phyloP scores from a whole-genome alignment of 2,113 vertebrate genomes.

The Gopherus evgoodei region DNA sequence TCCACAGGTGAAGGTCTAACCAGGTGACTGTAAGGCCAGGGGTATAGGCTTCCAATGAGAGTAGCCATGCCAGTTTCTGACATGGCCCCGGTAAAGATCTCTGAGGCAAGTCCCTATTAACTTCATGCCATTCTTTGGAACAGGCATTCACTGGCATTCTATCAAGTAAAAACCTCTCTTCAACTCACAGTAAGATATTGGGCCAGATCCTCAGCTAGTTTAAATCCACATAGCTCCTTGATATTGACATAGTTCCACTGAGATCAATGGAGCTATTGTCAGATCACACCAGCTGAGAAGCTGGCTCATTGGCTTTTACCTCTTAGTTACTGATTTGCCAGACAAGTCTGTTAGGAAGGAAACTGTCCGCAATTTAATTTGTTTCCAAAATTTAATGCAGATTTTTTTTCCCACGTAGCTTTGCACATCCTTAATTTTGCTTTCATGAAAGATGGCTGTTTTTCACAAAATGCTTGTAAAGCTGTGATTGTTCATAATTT shows the following conservation, averaged over 20 bases:
- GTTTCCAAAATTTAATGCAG: not conserved
- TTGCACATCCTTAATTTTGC: slow-evolving; percentile 32
- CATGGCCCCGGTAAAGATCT: not conserved
- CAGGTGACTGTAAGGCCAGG: not conserved
- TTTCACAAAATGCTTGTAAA: slow-evolving; percentile 36
- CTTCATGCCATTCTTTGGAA: not conserved
- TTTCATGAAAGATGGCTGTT: slow-evolving; percentile 38
- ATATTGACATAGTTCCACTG: slow-evolving; percentile 34
- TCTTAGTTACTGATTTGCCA: slow-evolving; percentile 41
- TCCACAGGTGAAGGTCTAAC: not conserved
- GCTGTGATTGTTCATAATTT: slow-evolving; percentile 14
- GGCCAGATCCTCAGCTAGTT: slow-evolving; percentile 61
- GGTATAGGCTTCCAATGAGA: not conserved
- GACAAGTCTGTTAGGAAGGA: slow-evolving; percentile 41
- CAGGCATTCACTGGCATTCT: not conserved
- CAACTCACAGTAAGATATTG: not conserved
- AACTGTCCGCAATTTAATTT: not conserved
- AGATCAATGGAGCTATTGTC: slow-evolving; percentile 38
- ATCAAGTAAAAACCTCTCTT: not conserved
- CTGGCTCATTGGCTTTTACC: slow-evolving; percentile 41
- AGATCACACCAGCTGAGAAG: slow-evolving; percentile 20
- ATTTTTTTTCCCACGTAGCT: slow-evolving; percentile 33
- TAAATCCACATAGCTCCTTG: slow-evolving; percentile 52
- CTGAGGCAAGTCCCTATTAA: not conserved
- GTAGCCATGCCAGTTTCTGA: not conserved